Evolutionary conservation across 2,113 vertebrate species (phyloP).

Genomic region (Podiceps cristatus): DNA sequence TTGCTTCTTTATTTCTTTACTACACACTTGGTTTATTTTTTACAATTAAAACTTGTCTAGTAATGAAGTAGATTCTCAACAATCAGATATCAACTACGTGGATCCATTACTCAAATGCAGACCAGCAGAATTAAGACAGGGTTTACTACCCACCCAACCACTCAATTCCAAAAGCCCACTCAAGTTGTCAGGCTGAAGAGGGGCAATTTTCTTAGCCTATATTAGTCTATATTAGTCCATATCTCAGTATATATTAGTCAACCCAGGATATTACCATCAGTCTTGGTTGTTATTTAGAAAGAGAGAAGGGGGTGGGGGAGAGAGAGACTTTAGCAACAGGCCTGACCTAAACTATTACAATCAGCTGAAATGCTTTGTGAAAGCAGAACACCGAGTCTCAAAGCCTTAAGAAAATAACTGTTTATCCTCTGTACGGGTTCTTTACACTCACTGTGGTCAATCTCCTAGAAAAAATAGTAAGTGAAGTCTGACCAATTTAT

Average conservation of each 20-base stretch:
- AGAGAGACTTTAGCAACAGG: neutral
- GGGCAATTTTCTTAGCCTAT: neutral
- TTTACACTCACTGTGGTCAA: neutral
- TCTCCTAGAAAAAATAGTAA: neutral
- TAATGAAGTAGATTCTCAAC: neutral
- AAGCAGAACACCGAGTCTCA: neutral
- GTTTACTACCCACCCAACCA: neutral
- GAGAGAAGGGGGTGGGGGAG: too few species aligned
- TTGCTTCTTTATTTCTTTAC: neutral
- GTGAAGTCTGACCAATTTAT: neutral
- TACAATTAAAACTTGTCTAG: neutral
- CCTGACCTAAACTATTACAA: neutral
- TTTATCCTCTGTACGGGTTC: neutral
- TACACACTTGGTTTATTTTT: neutral
- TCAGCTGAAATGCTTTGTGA: neutral
- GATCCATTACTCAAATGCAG: neutral
- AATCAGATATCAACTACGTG: neutral
- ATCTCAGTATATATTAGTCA: neutral
- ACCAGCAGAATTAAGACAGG: neutral
- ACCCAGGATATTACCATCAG: neutral
- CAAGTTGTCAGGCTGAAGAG: neutral
- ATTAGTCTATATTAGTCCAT: too few species aligned
- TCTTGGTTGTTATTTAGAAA: neutral
- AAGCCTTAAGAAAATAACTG: neutral
- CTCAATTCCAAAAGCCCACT: neutral